These are phyloP conservation scores for Hydraecia micacea DNA, from an alignment of 2,888 invertebrate species.

Conservation along the genomic window DNA sequence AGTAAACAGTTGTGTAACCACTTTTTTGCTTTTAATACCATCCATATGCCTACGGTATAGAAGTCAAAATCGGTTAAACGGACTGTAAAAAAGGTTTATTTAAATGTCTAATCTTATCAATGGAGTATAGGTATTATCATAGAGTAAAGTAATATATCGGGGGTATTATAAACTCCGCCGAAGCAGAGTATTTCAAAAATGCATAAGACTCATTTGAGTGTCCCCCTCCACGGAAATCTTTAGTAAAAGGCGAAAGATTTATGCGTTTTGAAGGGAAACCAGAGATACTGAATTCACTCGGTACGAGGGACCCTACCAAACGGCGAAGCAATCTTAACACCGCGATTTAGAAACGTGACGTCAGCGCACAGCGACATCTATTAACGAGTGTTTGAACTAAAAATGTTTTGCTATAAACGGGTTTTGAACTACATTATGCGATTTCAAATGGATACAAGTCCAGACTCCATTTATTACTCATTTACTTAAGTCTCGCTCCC, in stretches of 20 bases:
- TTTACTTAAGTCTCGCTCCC: not conserved
- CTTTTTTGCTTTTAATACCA: too few species aligned
- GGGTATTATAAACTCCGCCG: not conserved
- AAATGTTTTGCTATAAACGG: not conserved
- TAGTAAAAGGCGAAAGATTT: slow-evolving; percentile 95
- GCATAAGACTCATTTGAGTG: slow-evolving; percentile 72
- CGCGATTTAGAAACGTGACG: not conserved
- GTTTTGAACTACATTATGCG: not conserved
- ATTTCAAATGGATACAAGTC: not conserved
- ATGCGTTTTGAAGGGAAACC: slow-evolving; percentile 92
- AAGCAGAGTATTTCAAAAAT: not conserved
- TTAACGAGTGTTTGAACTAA: not conserved
- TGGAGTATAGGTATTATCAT: too few species aligned
- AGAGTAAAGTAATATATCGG: too few species aligned
- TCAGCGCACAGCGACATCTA: not conserved
- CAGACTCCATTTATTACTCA: not conserved
- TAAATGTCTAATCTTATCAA: too few species aligned
- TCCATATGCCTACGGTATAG: too few species aligned
- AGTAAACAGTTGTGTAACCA: too few species aligned
- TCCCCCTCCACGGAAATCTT: slow-evolving; percentile 94
- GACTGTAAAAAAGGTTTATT: too few species aligned
- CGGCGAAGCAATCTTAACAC: too few species aligned
- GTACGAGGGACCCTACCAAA: not conserved
- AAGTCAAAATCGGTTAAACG: too few species aligned
- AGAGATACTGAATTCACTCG: slow-evolving; percentile 74